Evolutionary conservation across 2,113 vertebrate species (phyloP).

Genomic region (Rafetus swinhoei): DNA sequence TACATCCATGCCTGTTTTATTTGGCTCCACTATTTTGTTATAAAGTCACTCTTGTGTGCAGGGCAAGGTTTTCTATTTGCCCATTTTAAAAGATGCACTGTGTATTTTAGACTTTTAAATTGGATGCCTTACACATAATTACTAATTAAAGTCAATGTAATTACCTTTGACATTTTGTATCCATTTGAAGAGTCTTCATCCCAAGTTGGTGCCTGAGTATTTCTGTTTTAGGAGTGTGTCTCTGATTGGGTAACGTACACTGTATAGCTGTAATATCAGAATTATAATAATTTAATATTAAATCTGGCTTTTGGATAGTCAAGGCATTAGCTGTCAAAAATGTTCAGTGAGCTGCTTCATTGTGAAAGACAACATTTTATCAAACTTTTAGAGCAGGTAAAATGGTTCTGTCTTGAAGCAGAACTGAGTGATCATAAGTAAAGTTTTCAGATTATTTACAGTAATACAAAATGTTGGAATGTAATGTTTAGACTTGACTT

Average conservation of each 20-base stretch:
- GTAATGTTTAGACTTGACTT: not conserved
- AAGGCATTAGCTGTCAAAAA: not conserved
- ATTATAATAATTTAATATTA: not conserved
- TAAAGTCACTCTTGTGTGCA: not conserved
- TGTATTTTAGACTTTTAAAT: constrained; percentile 20
- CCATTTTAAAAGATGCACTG: not conserved
- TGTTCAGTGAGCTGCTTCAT: not conserved
- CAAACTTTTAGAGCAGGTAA: not conserved
- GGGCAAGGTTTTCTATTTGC: not conserved
- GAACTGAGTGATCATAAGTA: fast-evolving
- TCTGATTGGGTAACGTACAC: not conserved
- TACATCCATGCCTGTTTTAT: not conserved
- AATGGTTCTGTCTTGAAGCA: not conserved
- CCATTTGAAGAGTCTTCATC: constrained; percentile 6
- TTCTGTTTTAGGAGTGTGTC: not conserved
- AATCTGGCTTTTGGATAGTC: not conserved
- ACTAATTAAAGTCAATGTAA: not conserved
- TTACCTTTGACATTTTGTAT: not conserved
- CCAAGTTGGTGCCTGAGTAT: not conserved
- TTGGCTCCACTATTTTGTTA: not conserved
- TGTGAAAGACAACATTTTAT: not conserved
- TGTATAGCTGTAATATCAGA: not conserved
- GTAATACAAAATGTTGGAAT: not conserved
- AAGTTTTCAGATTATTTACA: not conserved
- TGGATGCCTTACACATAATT: not conserved